phyloP scores from a whole-genome alignment of 2,113 vertebrate species.

The cat (Felis catus) region F.catus_Fca126_mat1.0 CM031424.1:90216501-90217000 shows the following conservation, averaged over 20 bases:
- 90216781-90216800: fast-evolving
- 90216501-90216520: background rate
- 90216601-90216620: fast-evolving
- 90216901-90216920: background rate
- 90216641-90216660: background rate
- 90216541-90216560: background rate
- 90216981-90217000: background rate
- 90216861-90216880: background rate
- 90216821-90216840: fast-evolving
- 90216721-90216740: background rate
- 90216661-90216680: fast-evolving
- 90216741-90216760: background rate
- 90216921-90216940: background rate
- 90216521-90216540: background rate
- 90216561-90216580: fast-evolving
- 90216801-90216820: fast-evolving
- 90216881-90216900: background rate
- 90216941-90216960: background rate
- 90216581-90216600: fast-evolving
- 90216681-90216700: background rate
- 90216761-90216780: background rate
- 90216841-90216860: background rate
- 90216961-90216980: fast-evolving
- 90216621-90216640: fast-evolving
- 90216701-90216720: background rate